These are phyloP conservation scores for Cenopis cana DNA, from an alignment of 2,888 invertebrate genomes.

Conservation along the genomic window DNA sequence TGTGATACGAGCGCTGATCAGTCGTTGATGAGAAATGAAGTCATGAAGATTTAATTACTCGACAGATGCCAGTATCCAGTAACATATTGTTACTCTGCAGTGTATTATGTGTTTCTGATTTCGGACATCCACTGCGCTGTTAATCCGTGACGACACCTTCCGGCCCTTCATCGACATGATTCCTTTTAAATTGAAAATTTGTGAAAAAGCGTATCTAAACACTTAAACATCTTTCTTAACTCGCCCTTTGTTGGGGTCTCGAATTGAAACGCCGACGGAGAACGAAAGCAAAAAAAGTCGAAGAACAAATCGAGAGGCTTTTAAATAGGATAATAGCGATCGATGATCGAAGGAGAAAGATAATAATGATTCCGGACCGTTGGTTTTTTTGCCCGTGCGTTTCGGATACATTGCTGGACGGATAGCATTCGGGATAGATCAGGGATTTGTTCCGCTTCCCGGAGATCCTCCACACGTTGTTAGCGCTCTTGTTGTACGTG, in stretches of 20 bases:
- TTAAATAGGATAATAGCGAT: conserved; percentile 85
- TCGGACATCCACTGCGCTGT: conserved; percentile 74
- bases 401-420: conserved; percentile 66
- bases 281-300: conserved; percentile 70
- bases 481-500: conserved; percentile 80
- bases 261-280: conserved; percentile 80
- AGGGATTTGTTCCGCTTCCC: conserved; percentile 82
- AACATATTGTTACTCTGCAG: conserved; percentile 32
- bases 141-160: conserved; percentile 82
- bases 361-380: conserved; percentile 81
- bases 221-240: conserved; percentile 85
- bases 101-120: conserved; percentile 46
- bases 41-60: conserved; percentile 32
- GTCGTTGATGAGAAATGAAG: conserved; percentile 30
- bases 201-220: conserved; percentile 84
- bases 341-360: conserved; percentile 83
- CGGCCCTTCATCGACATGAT: conserved; percentile 80
- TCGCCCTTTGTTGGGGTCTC: conserved; percentile 75
- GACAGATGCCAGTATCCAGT: conserved; percentile 24
- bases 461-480: conserved; percentile 81
- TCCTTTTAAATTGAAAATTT: conserved; percentile 82
- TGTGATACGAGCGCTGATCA: conserved; percentile 30
- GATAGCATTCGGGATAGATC: conserved; percentile 74
- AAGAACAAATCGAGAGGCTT: conserved; percentile 84
- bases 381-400: conserved; percentile 72